These are phyloP conservation scores for Cynaeus angustus DNA, from an alignment of 2,888 invertebrate species.

Conservation along the genomic window DNA sequence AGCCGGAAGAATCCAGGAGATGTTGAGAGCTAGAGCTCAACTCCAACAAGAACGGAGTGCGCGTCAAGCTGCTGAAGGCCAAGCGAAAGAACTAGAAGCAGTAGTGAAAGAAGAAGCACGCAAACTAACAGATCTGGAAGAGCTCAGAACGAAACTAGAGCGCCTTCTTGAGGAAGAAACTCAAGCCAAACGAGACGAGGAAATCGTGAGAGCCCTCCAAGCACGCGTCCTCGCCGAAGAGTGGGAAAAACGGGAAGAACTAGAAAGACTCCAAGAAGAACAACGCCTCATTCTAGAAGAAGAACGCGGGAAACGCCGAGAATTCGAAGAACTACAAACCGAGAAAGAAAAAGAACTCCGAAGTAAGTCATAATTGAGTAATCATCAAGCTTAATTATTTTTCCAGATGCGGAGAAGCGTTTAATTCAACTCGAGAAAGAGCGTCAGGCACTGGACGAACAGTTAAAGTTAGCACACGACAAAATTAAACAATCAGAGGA, in stretches of 20 bases:
- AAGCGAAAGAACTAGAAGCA: slow-evolving; percentile 79
- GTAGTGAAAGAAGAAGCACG: slow-evolving; percentile 83
- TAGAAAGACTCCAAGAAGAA: slow-evolving; percentile 86
- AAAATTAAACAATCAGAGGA: slow-evolving; percentile 82
- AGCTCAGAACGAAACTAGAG: slow-evolving; percentile 81
- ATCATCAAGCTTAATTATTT: background rate
- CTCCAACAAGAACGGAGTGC: slow-evolving; percentile 81
- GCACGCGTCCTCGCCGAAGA: slow-evolving; percentile 86
- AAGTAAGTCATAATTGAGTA: slow-evolving; percentile 71
- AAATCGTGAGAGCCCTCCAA: slow-evolving; percentile 82
- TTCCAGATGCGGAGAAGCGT: slow-evolving; percentile 80
- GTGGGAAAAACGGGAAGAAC: slow-evolving; percentile 87
- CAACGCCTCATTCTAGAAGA: slow-evolving; percentile 82
- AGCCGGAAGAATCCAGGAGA: slow-evolving; percentile 76
- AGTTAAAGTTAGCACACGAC: slow-evolving; percentile 79
- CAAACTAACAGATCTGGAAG: slow-evolving; percentile 82
- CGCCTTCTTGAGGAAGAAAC: slow-evolving; percentile 85
- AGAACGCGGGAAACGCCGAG: slow-evolving; percentile 83
- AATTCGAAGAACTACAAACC: slow-evolving; percentile 82
- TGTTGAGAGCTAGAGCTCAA: slow-evolving; percentile 75
- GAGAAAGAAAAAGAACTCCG: slow-evolving; percentile 81
- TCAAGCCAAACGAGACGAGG: slow-evolving; percentile 89
- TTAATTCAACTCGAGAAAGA: slow-evolving; percentile 83
- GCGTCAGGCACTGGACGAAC: slow-evolving; percentile 79
- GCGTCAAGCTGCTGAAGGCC: slow-evolving; percentile 75